Conservation (phyloP, 2,113 vertebrate species). For the Paramormyrops kingsleyae region DNA sequence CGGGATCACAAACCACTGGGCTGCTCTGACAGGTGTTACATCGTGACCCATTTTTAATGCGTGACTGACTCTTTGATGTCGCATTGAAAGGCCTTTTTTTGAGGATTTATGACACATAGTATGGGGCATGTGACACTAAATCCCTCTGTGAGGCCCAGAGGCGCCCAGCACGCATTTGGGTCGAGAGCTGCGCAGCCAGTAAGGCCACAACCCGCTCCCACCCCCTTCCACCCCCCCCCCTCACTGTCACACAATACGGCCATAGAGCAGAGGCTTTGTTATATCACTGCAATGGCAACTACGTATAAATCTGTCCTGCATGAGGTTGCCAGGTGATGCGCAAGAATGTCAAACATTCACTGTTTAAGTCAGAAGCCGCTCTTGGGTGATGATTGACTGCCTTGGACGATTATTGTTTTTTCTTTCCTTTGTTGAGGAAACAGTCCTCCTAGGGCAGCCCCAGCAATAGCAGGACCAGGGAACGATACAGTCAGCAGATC, state of each 20-base stretch:
- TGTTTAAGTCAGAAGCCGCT: background rate
- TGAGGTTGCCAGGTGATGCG: background rate
- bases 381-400: background rate
- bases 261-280: background rate
- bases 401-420: background rate
- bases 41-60: background rate
- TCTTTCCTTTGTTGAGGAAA: conserved; percentile 16
- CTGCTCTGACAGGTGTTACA: background rate
- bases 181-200: background rate
- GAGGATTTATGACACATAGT: background rate
- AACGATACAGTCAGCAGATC: conserved; percentile 36
- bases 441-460: conserved; percentile 19
- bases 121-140: background rate
- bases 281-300: background rate
- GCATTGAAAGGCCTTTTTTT: background rate
- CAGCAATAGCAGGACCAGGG: background rate
- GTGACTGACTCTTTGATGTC: background rate
- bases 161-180: background rate
- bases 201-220: background rate
- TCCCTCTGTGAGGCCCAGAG: background rate
- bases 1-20: background rate
- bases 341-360: background rate
- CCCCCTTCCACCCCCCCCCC: background rate
- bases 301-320: background rate
- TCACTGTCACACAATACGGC: background rate